Evolutionary conservation across 2,888 invertebrate species (phyloP).

Genomic region (Ochlodes sylvanus): DNA sequence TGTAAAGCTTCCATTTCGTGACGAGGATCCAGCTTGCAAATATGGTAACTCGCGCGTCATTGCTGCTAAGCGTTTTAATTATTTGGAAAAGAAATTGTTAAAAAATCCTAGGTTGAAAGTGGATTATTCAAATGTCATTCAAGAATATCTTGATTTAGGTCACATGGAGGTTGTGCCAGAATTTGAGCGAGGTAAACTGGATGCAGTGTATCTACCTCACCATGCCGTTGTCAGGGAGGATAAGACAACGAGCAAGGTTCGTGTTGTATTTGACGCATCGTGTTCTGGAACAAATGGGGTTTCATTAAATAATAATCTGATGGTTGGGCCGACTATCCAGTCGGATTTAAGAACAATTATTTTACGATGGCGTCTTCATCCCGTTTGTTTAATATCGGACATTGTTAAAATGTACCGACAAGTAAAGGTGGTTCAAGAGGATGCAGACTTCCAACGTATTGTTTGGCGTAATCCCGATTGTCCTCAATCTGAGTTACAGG

Average conservation of each 20-base stretch:
- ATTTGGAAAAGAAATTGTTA: constrained; percentile 37
- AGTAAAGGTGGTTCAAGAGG: constrained; percentile 43
- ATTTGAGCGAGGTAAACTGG: constrained; percentile 15
- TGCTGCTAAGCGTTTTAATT: constrained; percentile 31
- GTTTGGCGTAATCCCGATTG: constrained; percentile 40
- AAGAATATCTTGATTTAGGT: constrained; percentile 41
- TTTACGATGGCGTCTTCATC: constrained; percentile 46
- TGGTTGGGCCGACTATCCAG: constrained; percentile 49
- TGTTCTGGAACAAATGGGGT: constrained; percentile 41
- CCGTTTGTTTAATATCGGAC: constrained; percentile 47
- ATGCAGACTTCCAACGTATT: constrained; percentile 47
- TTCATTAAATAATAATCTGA: constrained; percentile 47
- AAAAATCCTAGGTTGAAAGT: constrained; percentile 38
- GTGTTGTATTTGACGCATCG: constrained; percentile 50
- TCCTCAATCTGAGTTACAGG: constrained; percentile 32
- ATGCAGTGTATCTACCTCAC: constrained; percentile 49
- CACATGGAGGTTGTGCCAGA: constrained; percentile 42
- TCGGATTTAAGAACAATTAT: constrained; percentile 48
- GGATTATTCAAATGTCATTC: constrained; percentile 42
- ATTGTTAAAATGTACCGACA: constrained; percentile 54
- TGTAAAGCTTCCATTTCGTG: constrained; percentile 39
- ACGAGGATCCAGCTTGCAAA: constrained; percentile 29
- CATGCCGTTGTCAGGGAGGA: constrained; percentile 49
- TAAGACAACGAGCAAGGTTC: constrained; percentile 46
- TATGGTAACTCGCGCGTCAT: constrained; percentile 35